Base-by-base conservation (phyloP, 2,113 vertebrate species). In the Sakesphorus luctuosus region DNA sequence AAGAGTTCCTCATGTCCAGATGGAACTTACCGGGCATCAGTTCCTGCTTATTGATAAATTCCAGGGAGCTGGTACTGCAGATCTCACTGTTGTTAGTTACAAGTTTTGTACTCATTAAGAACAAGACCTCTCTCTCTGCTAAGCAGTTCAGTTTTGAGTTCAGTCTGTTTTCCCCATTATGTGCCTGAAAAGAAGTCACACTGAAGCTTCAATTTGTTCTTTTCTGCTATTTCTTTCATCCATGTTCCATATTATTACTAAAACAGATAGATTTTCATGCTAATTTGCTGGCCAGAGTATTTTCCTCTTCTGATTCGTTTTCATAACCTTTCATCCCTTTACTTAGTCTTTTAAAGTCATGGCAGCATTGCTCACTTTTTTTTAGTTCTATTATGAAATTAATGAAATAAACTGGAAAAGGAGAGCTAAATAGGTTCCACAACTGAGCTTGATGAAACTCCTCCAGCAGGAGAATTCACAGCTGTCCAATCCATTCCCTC, bases 401-500 rank as follows among this genome's bases (percentile, higher is more conserved):
- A 84, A 86, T 83, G 11, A 58, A 58, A 67, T 14, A 93, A 94
- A 68, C 10, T 52, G 47, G 61, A n/a, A 87, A 92, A 76, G 66
- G 35, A 86, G 67, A 93, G n/a, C 21, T 20, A 47, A 69, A 14
- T n/a, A 38, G 2, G 15, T 40, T 87, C 76, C n/a, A 91, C 50
- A 75, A 55, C 17, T 79, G n/a, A 93, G 55, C 52, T 55, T 46
- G 84, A 63, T 73, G 71, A 91, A 84, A 89, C 24, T 56, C 76
- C 79, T 82, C 35, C 72, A 90, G 65, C 56, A 91, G 95, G 89
- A 79, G 94, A 89, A 90, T 93, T 92, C 63, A 93, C 75, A 90
- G 69, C 94, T 93, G 95, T 94, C 77, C 76, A 86, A 93, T 69
- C 52, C 56, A 78, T 29, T 50, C 81, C 55, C 74, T 68, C 79